These are phyloP conservation scores for Augochlora pura DNA, from an alignment of 1,140 invertebrate species.

Conservation along the genomic window DNA sequence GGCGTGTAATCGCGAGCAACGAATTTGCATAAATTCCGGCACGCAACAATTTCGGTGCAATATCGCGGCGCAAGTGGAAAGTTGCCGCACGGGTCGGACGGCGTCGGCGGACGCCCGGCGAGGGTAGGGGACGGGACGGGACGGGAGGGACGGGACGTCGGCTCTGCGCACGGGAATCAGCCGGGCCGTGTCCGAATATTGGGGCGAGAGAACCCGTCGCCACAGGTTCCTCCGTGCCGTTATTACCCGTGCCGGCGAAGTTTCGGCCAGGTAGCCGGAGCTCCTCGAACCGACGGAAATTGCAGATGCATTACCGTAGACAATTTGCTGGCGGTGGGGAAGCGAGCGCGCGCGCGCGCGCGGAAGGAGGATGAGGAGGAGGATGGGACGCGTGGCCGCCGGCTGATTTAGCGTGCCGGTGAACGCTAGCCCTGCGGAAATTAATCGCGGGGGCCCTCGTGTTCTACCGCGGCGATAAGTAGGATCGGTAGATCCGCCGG, in stretches of 20 bases:
- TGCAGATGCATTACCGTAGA: conserved; percentile 37
- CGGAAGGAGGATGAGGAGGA: not conserved
- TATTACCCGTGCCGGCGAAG: conserved; percentile 18
- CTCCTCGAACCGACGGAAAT: conserved; percentile 28
- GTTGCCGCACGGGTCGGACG: conserved; percentile 22
- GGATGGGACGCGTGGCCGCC: not conserved
- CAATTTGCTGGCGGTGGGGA: conserved; percentile 15
- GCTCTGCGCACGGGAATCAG: not conserved
- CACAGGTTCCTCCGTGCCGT: not conserved
- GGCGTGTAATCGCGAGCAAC: not conserved
- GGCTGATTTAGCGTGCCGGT: conserved; percentile 22
- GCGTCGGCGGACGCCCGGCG: too few relatives aligned
- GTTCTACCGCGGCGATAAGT: not conserved
- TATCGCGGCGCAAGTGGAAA: conserved; percentile 28
- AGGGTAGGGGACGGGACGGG: too few relatives aligned
- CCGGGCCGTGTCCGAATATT: not conserved
- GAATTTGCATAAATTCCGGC: conserved; percentile 31
- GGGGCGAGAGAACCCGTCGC: not conserved
- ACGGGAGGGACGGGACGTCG: too few relatives aligned
- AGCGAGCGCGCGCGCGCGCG: not conserved
- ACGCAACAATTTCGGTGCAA: conserved; percentile 21
- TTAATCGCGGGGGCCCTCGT: conserved; percentile 7
- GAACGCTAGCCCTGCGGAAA: conserved; percentile 23
- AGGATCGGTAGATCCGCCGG: not conserved
- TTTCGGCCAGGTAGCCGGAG: conserved; percentile 20